phyloP scores from a whole-genome alignment of 2,113 vertebrate genomes.

The Taurulus bubalis region DNA sequence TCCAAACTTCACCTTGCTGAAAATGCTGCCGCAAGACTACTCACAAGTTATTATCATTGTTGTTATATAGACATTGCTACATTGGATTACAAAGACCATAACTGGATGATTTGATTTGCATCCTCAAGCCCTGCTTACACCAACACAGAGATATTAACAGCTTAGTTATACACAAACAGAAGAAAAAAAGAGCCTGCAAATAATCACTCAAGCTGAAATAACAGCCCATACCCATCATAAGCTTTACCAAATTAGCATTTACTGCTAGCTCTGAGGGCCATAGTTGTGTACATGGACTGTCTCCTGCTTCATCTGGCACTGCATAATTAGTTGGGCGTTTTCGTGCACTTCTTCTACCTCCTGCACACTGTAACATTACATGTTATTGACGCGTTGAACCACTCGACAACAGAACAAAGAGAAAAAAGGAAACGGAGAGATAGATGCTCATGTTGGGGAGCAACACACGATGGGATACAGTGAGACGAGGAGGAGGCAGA shows the following conservation, averaged over 20 bases:
- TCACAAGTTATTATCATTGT: background rate
- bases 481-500: slow-evolving; percentile 17
- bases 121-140: background rate
- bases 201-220: background rate
- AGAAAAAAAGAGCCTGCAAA: background rate
- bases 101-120: background rate
- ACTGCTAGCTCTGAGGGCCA: background rate
- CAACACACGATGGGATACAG: background rate
- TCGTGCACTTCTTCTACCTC: background rate
- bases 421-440: slow-evolving; percentile 16
- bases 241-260: slow-evolving; percentile 2
- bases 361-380: background rate
- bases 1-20: background rate
- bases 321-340: background rate
- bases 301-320: background rate
- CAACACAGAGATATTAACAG: background rate
- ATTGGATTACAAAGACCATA: background rate
- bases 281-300: background rate
- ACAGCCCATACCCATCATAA: background rate
- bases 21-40: background rate
- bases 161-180: background rate
- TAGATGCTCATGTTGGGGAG: background rate
- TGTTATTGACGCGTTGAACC: slow-evolving; percentile 52
- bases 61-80: background rate
- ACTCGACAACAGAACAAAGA: slow-evolving; percentile 32